Conservation (phyloP, 2,113 vertebrate genomes). For the Grus americana region DNA sequence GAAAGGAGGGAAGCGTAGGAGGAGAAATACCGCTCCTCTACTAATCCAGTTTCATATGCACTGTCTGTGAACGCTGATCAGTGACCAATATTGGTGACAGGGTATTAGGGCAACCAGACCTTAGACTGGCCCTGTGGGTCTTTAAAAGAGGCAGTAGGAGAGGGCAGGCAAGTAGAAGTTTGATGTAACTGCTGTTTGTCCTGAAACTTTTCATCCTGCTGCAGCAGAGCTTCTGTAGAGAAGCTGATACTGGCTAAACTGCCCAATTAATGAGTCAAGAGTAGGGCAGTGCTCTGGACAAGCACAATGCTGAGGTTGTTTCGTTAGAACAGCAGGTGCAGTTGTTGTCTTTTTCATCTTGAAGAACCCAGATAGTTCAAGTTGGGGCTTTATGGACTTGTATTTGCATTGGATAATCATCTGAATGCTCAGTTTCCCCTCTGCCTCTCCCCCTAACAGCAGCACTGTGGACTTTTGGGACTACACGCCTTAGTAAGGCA, state of each 20-base stretch:
- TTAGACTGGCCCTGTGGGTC: not conserved
- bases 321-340: not conserved
- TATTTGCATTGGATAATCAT: not conserved
- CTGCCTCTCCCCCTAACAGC: not conserved
- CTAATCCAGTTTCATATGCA: accelerated
- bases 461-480: not conserved
- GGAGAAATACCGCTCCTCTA: not conserved
- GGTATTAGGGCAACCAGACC: not conserved
- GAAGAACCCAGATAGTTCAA: not conserved
- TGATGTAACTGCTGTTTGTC: not conserved
- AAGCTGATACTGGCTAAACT: not conserved
- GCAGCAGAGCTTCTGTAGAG: not conserved
- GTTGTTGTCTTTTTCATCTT: not conserved
- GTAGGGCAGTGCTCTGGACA: not conserved
- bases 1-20: not conserved
- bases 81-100: not conserved
- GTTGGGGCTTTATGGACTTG: not conserved
- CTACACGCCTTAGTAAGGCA: not conserved
- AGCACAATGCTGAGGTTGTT: not conserved
- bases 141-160: not conserved
- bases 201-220: not conserved
- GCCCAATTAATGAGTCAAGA: not conserved
- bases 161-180: not conserved
- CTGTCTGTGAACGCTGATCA: not conserved
- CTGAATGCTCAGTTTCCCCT: not conserved